These are phyloP conservation scores for Helobdella robusta DNA, from an alignment of 2,888 invertebrate genomes.

Conservation along the genomic window DNA sequence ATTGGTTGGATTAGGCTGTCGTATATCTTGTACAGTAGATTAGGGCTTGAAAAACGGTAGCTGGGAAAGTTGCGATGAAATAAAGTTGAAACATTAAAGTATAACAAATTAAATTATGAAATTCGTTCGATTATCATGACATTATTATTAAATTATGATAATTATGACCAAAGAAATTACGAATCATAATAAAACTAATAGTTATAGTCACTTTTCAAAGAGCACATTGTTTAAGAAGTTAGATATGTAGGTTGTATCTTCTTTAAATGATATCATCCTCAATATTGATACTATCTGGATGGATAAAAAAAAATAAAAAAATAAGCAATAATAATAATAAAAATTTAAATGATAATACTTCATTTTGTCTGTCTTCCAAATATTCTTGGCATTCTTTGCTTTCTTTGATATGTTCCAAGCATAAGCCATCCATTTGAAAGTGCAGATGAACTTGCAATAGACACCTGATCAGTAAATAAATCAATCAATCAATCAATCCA, in stretches of 20 bases:
- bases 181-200: neutral
- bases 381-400: neutral
- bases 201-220: neutral
- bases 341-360: neutral
- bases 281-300: conserved; percentile 7
- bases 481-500: no score
- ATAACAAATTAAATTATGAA: neutral
- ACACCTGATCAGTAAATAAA: no score
- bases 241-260: conserved; percentile 1
- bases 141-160: neutral
- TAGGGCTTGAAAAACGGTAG: conserved; percentile 4
- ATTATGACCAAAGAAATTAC: neutral
- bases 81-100: neutral
- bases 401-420: no score
- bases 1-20: conserved; percentile 13
- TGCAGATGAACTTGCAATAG: no score
- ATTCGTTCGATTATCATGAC: neutral
- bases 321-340: conserved; percentile 5
- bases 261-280: conserved; percentile 9
- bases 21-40: conserved; percentile 19
- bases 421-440: no score
- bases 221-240: conserved; percentile 4
- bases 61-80: no score
- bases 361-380: neutral
- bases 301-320: no score